Percentiles rank a stretch among this genome's conserved stretches.
These are phyloP conservation scores for Hirtodrosophila histrioides DNA, from an alignment of 2,888 invertebrate genomes.

Conservation along the genomic window DNA sequence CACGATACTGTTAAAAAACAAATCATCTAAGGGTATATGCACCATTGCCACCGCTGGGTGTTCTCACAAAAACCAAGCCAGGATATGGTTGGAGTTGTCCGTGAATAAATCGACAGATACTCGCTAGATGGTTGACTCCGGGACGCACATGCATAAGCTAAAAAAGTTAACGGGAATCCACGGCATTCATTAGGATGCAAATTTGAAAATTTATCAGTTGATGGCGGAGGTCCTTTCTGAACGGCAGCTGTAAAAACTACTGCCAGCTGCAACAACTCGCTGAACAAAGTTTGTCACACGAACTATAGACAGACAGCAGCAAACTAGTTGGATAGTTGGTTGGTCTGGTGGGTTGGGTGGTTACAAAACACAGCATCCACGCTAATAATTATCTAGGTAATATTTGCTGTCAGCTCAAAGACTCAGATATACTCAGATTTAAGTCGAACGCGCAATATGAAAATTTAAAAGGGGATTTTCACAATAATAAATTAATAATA, in stretches of 20 bases:
- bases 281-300: conserved; percentile 14
- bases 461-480: too few relatives aligned
- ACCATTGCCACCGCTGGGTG: too few relatives aligned
- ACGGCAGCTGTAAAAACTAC: conserved; percentile 10
- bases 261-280: conserved; percentile 11
- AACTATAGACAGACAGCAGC: background rate
- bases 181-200: conserved; percentile 57
- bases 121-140: background rate
- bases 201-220: conserved; percentile 54
- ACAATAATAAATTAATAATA: too few relatives aligned
- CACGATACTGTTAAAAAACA: too few relatives aligned
- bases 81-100: too few relatives aligned
- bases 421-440: too few relatives aligned
- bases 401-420: conserved; percentile 7
- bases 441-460: background rate
- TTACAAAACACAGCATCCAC: too few relatives aligned
- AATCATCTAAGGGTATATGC: too few relatives aligned
- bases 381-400: conserved; percentile 2
- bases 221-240: conserved; percentile 21
- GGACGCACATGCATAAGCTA: too few relatives aligned
- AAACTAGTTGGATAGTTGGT: background rate
- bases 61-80: too few relatives aligned
- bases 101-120: background rate
- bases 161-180: conserved; percentile 24
- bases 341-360: too few relatives aligned